A percentile compares a stretch with the other conserved stretches of the same genome.
These are phyloP conservation scores for Oreonectes daqikongensis DNA, from an alignment of 2,797 vertebrate species.

Conservation along the genomic window DNA sequence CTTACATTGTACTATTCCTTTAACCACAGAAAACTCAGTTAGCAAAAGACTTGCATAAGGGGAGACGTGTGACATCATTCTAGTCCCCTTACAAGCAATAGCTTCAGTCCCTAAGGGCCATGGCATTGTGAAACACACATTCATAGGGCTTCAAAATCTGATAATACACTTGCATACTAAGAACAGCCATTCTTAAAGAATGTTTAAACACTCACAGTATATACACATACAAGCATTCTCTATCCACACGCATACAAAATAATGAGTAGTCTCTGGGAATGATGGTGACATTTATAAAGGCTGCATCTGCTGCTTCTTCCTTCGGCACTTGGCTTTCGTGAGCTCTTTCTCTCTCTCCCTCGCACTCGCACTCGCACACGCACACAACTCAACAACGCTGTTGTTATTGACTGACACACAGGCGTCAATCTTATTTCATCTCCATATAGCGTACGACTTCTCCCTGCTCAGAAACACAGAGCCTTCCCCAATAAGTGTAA, in stretches of 20 bases:
- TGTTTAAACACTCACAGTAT: constrained; percentile 26
- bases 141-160: neutral
- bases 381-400: constrained; percentile 38
- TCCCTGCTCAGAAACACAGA: constrained; percentile 17
- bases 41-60: constrained; percentile 18
- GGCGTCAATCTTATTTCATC: constrained; percentile 67
- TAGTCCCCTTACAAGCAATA: constrained; percentile 37
- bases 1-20: neutral
- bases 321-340: constrained; percentile 9
- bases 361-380: constrained; percentile 35
- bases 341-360: constrained; percentile 35
- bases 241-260: constrained; percentile 58
- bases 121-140: constrained; percentile 37
- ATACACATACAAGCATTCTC: constrained; percentile 48
- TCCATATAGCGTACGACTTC: neutral
- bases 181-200: constrained; percentile 39
- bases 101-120: constrained; percentile 55
- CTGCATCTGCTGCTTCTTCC: constrained; percentile 45
- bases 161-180: constrained; percentile 3
- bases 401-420: constrained; percentile 51
- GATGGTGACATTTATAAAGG: constrained; percentile 73
- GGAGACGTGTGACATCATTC: constrained; percentile 23
- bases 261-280: constrained; percentile 46
- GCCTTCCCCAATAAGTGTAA: constrained; percentile 15
- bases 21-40: neutral